These are phyloP conservation scores for Caranx ignobilis DNA, from an alignment of 2,113 vertebrate species.

Conservation along the genomic window DNA sequence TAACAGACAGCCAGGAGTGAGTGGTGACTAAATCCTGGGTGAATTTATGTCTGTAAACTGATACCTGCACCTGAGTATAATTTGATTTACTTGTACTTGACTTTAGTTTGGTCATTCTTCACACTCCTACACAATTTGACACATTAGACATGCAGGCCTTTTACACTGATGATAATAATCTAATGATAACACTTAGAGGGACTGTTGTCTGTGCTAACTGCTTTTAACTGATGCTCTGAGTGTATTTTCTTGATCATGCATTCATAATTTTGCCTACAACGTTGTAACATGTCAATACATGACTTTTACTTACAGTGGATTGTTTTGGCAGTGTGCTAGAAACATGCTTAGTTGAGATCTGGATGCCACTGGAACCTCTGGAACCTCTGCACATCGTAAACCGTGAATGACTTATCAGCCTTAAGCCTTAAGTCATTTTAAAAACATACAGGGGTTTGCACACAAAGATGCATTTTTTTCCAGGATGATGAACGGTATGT, in stretches of 20 bases:
- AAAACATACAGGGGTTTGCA: background rate
- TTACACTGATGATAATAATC: background rate
- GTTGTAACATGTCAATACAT: too few species aligned
- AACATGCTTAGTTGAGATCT: background rate
- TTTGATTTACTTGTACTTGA: background rate
- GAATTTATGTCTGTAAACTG: background rate
- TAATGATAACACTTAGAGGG: too few species aligned
- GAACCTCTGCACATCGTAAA: background rate
- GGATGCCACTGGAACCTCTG: background rate
- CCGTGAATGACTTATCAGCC: background rate
- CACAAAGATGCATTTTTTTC: background rate
- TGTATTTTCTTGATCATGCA: too few species aligned
- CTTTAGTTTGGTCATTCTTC: background rate
- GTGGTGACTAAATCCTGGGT: background rate
- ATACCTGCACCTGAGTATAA: background rate
- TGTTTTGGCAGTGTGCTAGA: background rate
- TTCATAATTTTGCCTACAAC: too few species aligned
- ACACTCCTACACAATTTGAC: background rate
- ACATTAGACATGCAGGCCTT: background rate
- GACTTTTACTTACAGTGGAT: too few species aligned
- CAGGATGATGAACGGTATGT: background rate
- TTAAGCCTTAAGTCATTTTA: background rate
- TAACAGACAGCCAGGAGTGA: too few species aligned
- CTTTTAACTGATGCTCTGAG: too few species aligned
- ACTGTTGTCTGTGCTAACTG: too few species aligned